Base-by-base conservation (phyloP, 2,113 vertebrate genomes). In the Hiodon tergisus region DNA sequence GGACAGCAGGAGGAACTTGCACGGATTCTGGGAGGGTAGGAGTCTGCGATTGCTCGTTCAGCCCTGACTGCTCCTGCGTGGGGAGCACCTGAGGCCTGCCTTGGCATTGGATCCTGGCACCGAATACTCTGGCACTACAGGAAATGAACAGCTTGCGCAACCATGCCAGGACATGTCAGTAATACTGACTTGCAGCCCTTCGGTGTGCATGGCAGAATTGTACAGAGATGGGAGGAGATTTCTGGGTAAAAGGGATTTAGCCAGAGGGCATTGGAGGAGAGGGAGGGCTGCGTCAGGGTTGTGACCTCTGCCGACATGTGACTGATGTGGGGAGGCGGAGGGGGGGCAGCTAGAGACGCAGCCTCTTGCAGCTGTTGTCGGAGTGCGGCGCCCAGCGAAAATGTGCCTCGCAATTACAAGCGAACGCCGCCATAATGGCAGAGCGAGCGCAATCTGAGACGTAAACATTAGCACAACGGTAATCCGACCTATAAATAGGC, bases 401-500 rank as follows among this genome's bases (percentile, higher is more conserved):
- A 72, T 31, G 51, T 17, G 61, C 52, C 11, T 77, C 5, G 68
- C 86, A 83, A 87, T 85, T 84, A 85, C 81, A 77, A 83, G 78
- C 76, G 3, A 65, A 81, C 79, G 80, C 82, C 78, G 76, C 83
- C 82, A 76, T 87, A 88, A 89, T 86, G 84, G 87, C 82, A 86
- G 73, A 69, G 85, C 75, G 76, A 81, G 77, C 81, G 85, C 86
- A 86, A 87, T 85, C 80, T 77, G 83, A 87, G 87, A 89, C 78
- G 86, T 82, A 91, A 91, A 89, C 86, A 86, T 78, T 76, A 83
- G 78, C 59, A 46, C 82, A 80, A 82, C 74, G 81, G 88, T 88
- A 86, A 86, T 84, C 83, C 55, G 80, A 70, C 73, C 86, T 87
- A 87, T 88, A 87, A 89, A 89, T 87, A 89, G 83, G 81, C 83